Evolutionary conservation across 2,888 invertebrate genomes (phyloP), one percentile per base, ranked within the genome.

Genomic region (Habrosyne pyritoides): DNA sequence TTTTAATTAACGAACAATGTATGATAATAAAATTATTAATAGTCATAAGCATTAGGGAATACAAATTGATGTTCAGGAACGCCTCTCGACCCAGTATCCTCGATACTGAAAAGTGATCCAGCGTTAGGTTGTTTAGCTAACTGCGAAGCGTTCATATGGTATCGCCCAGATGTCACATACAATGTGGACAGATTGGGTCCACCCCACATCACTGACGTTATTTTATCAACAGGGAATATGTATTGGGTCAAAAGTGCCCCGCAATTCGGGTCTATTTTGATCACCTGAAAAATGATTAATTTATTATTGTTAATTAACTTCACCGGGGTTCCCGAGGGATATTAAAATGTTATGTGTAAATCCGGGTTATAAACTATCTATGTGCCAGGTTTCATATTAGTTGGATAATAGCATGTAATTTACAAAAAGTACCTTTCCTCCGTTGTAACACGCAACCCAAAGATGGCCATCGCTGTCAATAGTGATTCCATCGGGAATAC

Each of bases 391-490:
- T n/a, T n/a, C n/a, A n/a, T n/a, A n/a, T n/a, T n/a, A n/a, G n/a
- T n/a, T n/a, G n/a, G n/a, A n/a, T n/a, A n/a, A n/a, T n/a, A n/a
- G n/a, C n/a, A n/a, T n/a, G n/a, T 14, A 10, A 8, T 33, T 12
- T 6, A n/a, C n/a, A n/a, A 21, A 8, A 10, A 86, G 82, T 83
- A 97, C 95, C 79, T 94, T 93, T 60, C 94, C 93, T 10, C 95
- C 96, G 56, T 91, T 89, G 73, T 86, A 94, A 54, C 95, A 84
- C 1, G 95, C 95, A 7, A 97, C 93, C 97, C 97, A 97, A 18
- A 97, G 87, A 77, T 97, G 96, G 33, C 94, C 97, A 54, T 96
- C 94, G 2, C 87, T 89, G 73, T 97, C 97, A 53, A 96, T 96
- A 0, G 97, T 96, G 96, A 97, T 97, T 8, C 95, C 95, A 79